Conservation (phyloP, 2,113 vertebrate genomes). For the Cinclus cinclus region DNA sequence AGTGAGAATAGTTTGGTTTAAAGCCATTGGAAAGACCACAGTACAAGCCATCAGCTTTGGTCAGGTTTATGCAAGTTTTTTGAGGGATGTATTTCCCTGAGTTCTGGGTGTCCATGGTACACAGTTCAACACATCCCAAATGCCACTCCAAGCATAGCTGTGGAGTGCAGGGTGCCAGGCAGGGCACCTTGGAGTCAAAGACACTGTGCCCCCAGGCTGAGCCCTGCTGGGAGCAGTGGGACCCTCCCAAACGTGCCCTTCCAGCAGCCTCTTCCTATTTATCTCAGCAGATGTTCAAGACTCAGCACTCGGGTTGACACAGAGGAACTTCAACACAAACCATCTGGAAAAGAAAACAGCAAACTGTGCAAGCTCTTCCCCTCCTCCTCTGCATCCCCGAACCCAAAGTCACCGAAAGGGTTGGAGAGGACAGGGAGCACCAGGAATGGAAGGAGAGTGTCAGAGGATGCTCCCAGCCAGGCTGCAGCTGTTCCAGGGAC, state of each 20-base stretch:
- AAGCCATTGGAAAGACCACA: neutral
- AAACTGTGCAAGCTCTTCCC: neutral
- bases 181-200: neutral
- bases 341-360: constrained; percentile 42
- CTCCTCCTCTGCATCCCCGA: neutral
- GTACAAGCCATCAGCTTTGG: neutral
- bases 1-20: neutral
- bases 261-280: neutral
- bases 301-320: neutral
- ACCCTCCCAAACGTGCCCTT: neutral
- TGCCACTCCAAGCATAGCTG: neutral
- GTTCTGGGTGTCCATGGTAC: neutral
- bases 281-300: constrained; percentile 17
- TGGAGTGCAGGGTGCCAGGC: neutral
- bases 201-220: neutral
- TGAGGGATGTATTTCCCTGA: neutral
- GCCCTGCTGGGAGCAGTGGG: neutral
- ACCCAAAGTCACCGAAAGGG: neutral
- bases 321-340: constrained; percentile 20
- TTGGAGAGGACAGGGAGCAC: neutral
- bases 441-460: neutral
- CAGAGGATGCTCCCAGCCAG: neutral
- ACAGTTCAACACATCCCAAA: neutral
- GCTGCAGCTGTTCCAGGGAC: constrained; percentile 2
- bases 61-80: neutral